phyloP scores from a whole-genome alignment of 1,140 invertebrate species.

The Pseudomyrmex flavicornis region DNA sequence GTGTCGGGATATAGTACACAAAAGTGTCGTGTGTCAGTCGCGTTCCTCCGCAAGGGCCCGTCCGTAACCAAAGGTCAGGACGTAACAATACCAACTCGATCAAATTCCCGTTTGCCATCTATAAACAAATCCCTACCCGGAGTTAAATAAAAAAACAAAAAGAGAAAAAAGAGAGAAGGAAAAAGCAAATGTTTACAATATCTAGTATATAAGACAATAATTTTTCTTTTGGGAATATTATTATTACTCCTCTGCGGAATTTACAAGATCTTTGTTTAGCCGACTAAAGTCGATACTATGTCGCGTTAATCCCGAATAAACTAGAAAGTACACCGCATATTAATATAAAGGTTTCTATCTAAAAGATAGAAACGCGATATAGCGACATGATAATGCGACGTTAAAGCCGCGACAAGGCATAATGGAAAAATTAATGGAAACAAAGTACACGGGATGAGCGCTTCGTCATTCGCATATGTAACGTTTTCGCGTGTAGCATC shows the following conservation, averaged over 20 bases:
- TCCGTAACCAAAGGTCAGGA: too few species aligned
- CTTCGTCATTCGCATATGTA: constrained; percentile 38
- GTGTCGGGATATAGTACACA: too few species aligned
- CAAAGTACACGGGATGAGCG: constrained; percentile 15
- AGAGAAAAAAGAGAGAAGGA: background rate
- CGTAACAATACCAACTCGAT: constrained; percentile 31
- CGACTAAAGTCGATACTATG: background rate
- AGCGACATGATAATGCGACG: constrained; percentile 35
- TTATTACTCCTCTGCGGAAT: background rate
- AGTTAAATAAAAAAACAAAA: background rate
- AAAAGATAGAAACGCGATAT: constrained; percentile 38
- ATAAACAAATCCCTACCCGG: background rate
- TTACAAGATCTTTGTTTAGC: constrained; percentile 7
- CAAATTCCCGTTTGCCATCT: background rate
- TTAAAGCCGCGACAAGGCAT: constrained; percentile 46
- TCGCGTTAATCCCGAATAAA: constrained; percentile 39
- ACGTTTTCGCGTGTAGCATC: constrained; percentile 6
- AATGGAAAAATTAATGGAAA: constrained; percentile 51
- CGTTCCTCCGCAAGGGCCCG: too few species aligned
- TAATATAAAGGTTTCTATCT: constrained; percentile 32
- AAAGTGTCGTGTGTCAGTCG: too few species aligned
- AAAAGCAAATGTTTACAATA: background rate
- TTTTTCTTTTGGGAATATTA: background rate
- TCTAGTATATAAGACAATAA: constrained; percentile 13
- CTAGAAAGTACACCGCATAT: constrained; percentile 13